A percentile compares a stretch with the other conserved stretches of the same genome.
These are phyloP conservation scores for Paracentrotus lividus DNA, from an alignment of 53 echinoderm and acorn worm genomes.

Conservation along the genomic window DNA sequence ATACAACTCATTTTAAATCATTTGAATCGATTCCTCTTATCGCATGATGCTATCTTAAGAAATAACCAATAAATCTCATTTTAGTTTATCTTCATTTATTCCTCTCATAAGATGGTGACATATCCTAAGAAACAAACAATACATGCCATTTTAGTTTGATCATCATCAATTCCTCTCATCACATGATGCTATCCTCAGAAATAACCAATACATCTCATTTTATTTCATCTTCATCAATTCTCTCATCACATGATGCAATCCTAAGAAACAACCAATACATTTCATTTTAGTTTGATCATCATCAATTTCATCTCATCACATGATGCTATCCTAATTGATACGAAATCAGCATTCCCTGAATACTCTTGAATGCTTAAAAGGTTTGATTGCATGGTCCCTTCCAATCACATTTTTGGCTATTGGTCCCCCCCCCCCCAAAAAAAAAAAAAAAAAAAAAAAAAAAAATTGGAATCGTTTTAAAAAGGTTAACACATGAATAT, in stretches of 20 bases:
- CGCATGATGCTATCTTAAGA: slow-evolving; percentile 87
- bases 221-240: not conserved
- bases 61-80: not conserved
- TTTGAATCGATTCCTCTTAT: slow-evolving; percentile 85
- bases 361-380: too few species aligned
- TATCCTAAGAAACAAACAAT: slow-evolving; percentile 80
- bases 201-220: slow-evolving; percentile 4
- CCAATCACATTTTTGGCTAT: too few species aligned
- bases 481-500: not conserved
- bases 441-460: too few species aligned
- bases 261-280: too few species aligned
- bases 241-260: not conserved
- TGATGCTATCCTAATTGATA: too few species aligned
- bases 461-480: not conserved
- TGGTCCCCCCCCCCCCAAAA: not conserved
- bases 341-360: too few species aligned
- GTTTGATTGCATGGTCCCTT: too few species aligned
- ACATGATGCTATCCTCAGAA: slow-evolving; percentile 88
- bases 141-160: slow-evolving; percentile 93
- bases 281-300: too few species aligned
- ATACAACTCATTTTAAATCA: not conserved
- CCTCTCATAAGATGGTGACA: slow-evolving; percentile 85
- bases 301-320: too few species aligned
- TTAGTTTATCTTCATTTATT: slow-evolving; percentile 94
- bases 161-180: slow-evolving; percentile 86